These are phyloP conservation scores for Sitta europaea DNA, from an alignment of 2,113 vertebrate genomes.

Conservation along the genomic window DNA sequence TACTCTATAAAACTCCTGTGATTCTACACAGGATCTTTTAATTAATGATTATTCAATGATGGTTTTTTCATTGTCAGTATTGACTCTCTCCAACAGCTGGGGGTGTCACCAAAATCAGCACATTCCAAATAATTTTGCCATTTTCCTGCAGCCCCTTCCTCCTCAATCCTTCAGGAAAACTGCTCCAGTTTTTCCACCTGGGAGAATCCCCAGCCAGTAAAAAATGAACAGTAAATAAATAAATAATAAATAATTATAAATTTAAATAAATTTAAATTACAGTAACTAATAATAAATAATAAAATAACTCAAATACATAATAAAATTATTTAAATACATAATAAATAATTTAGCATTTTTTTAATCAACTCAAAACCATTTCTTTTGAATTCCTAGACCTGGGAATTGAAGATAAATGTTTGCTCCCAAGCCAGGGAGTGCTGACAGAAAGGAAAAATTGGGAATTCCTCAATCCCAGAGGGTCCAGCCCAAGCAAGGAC, in stretches of 20 bases:
- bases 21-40: neutral
- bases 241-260: too few relatives aligned
- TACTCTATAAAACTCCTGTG: neutral
- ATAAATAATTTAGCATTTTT: too few relatives aligned
- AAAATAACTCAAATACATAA: too few relatives aligned
- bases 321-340: too few relatives aligned
- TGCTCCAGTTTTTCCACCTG: neutral
- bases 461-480: neutral
- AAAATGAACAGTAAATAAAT: too few relatives aligned
- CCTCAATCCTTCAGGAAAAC: neutral
- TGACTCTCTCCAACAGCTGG: neutral
- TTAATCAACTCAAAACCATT: too few relatives aligned
- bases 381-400: too few relatives aligned
- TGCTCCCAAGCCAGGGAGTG: neutral
- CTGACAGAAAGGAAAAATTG: neutral
- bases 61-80: neutral
- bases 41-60: neutral
- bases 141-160: neutral
- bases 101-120: accelerated
- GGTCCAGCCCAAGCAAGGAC: neutral
- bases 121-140: neutral
- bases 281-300: too few relatives aligned
- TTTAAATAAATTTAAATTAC: too few relatives aligned
- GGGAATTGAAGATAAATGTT: neutral
- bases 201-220: neutral